Base-by-base conservation (phyloP, 2,797 vertebrate species). In the Paratrypauchen microcephalus region DNA sequence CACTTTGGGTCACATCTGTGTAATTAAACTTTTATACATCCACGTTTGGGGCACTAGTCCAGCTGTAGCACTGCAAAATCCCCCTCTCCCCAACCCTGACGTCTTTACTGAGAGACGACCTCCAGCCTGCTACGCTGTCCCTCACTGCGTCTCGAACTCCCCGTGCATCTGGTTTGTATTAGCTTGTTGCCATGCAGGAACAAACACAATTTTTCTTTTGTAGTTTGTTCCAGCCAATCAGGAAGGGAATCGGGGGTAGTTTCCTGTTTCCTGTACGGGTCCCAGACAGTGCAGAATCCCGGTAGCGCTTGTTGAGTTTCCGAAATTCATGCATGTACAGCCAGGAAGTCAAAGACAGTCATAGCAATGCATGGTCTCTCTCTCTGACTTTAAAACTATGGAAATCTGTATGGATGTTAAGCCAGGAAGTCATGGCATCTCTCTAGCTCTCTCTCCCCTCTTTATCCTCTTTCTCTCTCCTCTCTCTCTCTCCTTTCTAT, bases 261-360 rank as follows among this genome's bases (percentile, higher is more conserved):
- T 95, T 96, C 94, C 95, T 88, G 93, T 93, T 95, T 96, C 94
- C 94, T 94, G 88, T 85, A 72, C 83, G 86, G 23, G 61, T 75
- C 83, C 86, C 89, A 86, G 91, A 91, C 83, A 86, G 85, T 74
- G 69, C 55, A 1, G 74, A 77, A 79, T 78, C 21, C 86, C 75
- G 86, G 84, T 90, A 93, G 90, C 76, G 84, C 83, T 19, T 71
- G 86, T 90, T 93, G 28, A 16, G 69, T 90, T 90, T 92, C 85
- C 74, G 77, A 85, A 85, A 85, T 72, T 67, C 72, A 23, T 55
- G 52, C 52, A 74, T 24, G 76, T 93, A 95, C 92, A 87, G 93
- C 88, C 90, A 88, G 94, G 86, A 90, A 91, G 86, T 81, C 18
- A 36, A 72, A 75, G 74, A 57, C 66, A 89, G 74, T 84, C 86